phyloP scores from a whole-genome alignment of 2,888 invertebrate species.

The Cheilosia grossa region DNA sequence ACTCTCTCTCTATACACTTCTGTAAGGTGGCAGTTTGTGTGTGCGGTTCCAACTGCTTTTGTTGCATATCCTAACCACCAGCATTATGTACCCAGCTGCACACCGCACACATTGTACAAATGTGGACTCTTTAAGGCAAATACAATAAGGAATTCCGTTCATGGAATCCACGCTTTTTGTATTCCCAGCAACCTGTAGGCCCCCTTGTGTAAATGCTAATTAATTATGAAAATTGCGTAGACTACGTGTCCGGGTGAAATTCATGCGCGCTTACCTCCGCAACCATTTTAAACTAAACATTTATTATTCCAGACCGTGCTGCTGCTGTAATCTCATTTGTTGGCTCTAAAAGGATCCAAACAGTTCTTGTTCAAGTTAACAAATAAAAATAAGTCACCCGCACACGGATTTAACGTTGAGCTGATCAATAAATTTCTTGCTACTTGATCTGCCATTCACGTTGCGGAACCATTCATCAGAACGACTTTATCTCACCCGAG shows the following conservation, averaged over 20 bases:
- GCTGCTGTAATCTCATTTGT: slow-evolving; percentile 30
- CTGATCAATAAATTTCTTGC: slow-evolving; percentile 58
- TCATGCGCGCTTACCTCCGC: slow-evolving; percentile 39
- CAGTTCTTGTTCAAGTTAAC: slow-evolving; percentile 22
- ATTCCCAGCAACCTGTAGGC: slow-evolving; percentile 16
- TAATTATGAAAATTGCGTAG: slow-evolving; percentile 69
- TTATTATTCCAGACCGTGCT: slow-evolving; percentile 59
- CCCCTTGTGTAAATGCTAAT: slow-evolving; percentile 63
- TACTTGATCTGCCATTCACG: slow-evolving; percentile 58
- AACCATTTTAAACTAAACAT: slow-evolving; percentile 30
- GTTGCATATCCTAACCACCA: slow-evolving; percentile 13
- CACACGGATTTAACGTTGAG: slow-evolving; percentile 51
- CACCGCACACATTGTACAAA: slow-evolving; percentile 20
- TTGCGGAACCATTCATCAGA: slow-evolving; percentile 63
- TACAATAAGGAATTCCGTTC: slow-evolving; percentile 64
- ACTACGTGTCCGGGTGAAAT: slow-evolving; percentile 38
- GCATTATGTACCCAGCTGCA: not conserved
- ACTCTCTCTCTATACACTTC: slow-evolving; percentile 26
- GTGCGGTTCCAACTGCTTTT: slow-evolving; percentile 29
- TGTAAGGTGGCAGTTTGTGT: slow-evolving; percentile 24
- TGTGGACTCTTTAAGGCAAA: slow-evolving; percentile 39
- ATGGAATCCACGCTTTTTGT: slow-evolving; percentile 43
- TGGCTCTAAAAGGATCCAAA: slow-evolving; percentile 17
- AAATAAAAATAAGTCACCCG: slow-evolving; percentile 12
- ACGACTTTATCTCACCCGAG: slow-evolving; percentile 51